Conservation (phyloP, 2,113 vertebrate genomes). For the Ondatra zibethicus region DNA sequence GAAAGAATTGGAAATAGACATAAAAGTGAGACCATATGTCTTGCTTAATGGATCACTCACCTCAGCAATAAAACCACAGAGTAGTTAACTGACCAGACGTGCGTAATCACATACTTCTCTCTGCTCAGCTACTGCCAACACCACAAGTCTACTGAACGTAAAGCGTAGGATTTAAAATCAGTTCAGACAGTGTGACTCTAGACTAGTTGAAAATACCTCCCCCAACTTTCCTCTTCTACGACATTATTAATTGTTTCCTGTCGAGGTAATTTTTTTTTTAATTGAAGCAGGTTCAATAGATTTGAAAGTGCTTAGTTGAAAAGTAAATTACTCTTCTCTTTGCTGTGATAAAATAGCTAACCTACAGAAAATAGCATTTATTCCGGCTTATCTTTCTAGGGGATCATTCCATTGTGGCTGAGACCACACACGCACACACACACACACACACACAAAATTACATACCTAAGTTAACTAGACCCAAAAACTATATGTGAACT, state of each 20-base stretch:
- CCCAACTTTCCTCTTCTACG: not conserved
- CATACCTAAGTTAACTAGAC: not conserved
- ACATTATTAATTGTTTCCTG: not conserved
- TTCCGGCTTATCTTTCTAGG: not conserved
- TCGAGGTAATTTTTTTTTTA: not conserved
- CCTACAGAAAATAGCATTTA: not conserved
- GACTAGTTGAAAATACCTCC: not conserved
- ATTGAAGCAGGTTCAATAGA: not conserved
- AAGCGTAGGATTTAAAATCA: not conserved
- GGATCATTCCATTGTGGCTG: not conserved
- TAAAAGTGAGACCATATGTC: not conserved
- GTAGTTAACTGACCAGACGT: not conserved
- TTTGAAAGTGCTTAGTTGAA: not conserved
- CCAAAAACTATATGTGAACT: not conserved
- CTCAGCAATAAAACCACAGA: not conserved
- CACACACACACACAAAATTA: not conserved
- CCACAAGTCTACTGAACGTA: not conserved
- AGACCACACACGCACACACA: not conserved
- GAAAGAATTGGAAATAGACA: not conserved
- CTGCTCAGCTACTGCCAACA: not conserved
- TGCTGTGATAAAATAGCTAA: not conserved
- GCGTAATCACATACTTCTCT: not conserved
- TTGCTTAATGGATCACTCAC: not conserved
- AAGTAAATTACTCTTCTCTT: not conserved
- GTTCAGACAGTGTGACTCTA: not conserved